Evolutionary conservation across 1,140 invertebrate genomes (phyloP).

Genomic region (Drosophila insularis): DNA sequence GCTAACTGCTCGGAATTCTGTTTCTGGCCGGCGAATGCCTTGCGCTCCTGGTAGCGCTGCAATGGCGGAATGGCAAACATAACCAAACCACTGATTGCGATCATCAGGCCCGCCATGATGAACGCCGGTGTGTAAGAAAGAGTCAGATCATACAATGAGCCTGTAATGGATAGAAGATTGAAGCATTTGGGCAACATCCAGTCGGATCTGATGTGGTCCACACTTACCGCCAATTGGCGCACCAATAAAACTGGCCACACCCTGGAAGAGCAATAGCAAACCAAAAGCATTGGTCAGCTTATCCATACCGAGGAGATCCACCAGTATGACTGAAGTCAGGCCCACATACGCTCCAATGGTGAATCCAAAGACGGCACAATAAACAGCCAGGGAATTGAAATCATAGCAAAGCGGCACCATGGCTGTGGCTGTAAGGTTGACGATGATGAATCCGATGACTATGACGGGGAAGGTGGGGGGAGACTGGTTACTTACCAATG

Average conservation of each 20-base stretch:
- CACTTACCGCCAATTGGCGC: conserved; percentile 92
- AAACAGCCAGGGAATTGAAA: conserved; percentile 89
- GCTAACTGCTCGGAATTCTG: conserved; percentile 55
- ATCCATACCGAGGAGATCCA: conserved; percentile 93
- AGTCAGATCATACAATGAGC: conserved; percentile 90
- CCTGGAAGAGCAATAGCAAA: conserved; percentile 95
- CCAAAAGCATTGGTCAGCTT: conserved; percentile 96
- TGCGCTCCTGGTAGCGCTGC: conserved; percentile 83
- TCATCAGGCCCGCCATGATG: conserved; percentile 90
- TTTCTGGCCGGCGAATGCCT: conserved; percentile 39
- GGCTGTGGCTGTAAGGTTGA: conserved; percentile 88
- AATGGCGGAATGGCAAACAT: conserved; percentile 93
- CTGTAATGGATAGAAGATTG: conserved; percentile 83
- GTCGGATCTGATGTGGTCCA: not conserved
- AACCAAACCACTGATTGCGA: conserved; percentile 93
- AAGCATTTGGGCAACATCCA: not conserved
- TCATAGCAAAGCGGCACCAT: conserved; percentile 88
- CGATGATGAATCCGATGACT: conserved; percentile 33
- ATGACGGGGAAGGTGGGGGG: not conserved
- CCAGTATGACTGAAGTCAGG: conserved; percentile 94
- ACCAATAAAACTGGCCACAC: conserved; percentile 93
- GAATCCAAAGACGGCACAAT: conserved; percentile 92
- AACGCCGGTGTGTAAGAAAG: conserved; percentile 93
- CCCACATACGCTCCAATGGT: conserved; percentile 96
- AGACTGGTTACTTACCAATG: conserved; percentile 85